phyloP scores from a whole-genome alignment of 2,888 invertebrate species.

The Agrochola lychnidis region DNA sequence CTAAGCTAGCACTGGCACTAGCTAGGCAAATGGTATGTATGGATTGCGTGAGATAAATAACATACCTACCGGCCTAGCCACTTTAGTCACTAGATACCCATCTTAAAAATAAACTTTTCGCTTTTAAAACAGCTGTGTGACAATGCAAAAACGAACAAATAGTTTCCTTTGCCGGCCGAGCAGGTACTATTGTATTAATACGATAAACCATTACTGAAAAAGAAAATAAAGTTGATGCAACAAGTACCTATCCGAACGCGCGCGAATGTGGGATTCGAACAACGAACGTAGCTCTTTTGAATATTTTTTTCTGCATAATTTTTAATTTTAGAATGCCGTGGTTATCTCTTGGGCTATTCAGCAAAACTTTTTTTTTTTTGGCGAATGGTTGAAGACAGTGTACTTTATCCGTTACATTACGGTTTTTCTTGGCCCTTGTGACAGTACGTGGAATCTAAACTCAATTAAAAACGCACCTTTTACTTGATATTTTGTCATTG shows the following conservation, averaged over 20 bases:
- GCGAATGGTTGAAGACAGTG: background rate
- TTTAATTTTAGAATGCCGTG: background rate
- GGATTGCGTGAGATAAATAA: slow-evolving; percentile 65
- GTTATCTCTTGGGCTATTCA: background rate
- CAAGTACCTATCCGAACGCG: slow-evolving; percentile 70
- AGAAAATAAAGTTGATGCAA: slow-evolving; percentile 69
- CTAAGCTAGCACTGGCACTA: background rate
- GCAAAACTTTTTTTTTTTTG: slow-evolving; percentile 1
- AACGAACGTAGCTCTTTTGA: slow-evolving; percentile 37
- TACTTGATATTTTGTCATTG: background rate
- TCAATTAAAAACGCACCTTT: background rate
- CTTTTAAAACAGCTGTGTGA: slow-evolving; percentile 72
- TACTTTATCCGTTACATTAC: background rate
- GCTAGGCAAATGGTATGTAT: slow-evolving; percentile 33
- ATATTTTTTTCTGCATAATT: slow-evolving; percentile 8
- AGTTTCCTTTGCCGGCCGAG: slow-evolving; percentile 61
- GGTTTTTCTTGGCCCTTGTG: background rate
- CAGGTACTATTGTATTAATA: slow-evolving; percentile 80
- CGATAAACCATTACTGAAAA: slow-evolving; percentile 76
- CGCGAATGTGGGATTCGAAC: slow-evolving; percentile 39
- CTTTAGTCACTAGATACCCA: slow-evolving; percentile 65
- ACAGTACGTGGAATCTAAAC: background rate
- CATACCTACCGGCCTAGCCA: slow-evolving; percentile 57
- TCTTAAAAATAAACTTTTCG: slow-evolving; percentile 71
- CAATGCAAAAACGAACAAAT: slow-evolving; percentile 72